Percentiles rank a stretch among this genome's conserved stretches.
These are phyloP conservation scores for Rhinella marina DNA, from an alignment of 2,797 vertebrate species.

Conservation along the genomic window DNA sequence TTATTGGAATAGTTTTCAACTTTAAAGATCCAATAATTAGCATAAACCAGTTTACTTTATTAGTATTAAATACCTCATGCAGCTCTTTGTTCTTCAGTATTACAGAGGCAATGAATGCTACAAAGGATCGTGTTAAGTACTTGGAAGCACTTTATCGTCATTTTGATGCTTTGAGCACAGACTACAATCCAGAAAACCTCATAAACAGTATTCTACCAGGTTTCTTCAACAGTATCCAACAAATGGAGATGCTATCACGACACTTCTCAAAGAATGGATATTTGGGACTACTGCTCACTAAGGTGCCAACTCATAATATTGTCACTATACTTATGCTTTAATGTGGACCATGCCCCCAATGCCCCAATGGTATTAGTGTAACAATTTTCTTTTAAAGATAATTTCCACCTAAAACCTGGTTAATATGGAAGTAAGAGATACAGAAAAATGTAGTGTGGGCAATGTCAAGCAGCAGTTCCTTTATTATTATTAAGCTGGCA, in stretches of 20 bases:
- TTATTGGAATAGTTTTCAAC: not conserved
- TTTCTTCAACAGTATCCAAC: conserved; percentile 52
- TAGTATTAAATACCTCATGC: not conserved
- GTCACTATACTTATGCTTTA: not conserved
- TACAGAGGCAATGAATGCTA: conserved; percentile 57
- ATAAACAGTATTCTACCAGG: conserved; percentile 42
- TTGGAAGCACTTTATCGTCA: conserved; percentile 51
- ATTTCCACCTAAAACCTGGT: not conserved
- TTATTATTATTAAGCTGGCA: not conserved
- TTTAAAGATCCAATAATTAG: not conserved
- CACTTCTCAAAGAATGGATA: conserved; percentile 57
- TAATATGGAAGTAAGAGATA: not conserved
- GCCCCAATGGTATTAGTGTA: not conserved
- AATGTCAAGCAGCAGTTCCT: not conserved
- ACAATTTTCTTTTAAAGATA: no score
- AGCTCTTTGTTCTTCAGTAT: conserved; percentile 34
- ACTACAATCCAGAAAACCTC: conserved; percentile 51
- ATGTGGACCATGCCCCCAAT: not conserved
- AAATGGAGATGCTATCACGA: conserved; percentile 60
- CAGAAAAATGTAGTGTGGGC: not conserved
- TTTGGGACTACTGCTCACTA: conserved; percentile 57
- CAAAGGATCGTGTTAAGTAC: conserved; percentile 59
- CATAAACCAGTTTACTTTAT: not conserved
- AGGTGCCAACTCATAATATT: conserved; percentile 16
- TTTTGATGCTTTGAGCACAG: conserved; percentile 47